phyloP scores from a whole-genome alignment of 2,113 vertebrate species.

The Entomyzon cyanotis region DNA sequence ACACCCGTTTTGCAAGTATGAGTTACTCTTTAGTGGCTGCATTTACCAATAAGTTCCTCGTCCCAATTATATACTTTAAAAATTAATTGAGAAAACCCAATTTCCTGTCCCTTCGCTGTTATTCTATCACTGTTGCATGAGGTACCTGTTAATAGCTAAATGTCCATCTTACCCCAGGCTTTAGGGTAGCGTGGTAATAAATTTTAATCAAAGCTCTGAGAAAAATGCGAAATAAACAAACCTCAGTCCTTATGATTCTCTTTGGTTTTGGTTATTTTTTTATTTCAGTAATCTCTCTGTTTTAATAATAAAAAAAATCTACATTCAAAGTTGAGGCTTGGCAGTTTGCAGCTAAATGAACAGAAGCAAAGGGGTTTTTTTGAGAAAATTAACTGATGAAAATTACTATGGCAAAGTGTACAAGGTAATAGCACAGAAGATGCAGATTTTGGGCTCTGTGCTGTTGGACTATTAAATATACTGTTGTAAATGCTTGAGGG shows the following conservation, averaged over 20 bases:
- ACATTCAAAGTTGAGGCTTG: background rate
- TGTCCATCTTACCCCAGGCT: background rate
- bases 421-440: background rate
- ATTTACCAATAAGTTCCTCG: background rate
- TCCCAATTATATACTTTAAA: slow-evolving; percentile 11
- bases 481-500: background rate
- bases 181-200: background rate
- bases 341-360: background rate
- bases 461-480: background rate
- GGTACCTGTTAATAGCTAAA: background rate
- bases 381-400: background rate
- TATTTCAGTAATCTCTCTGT: background rate
- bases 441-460: background rate
- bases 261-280: no score
- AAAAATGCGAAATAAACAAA: background rate
- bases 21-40: background rate
- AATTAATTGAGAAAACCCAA: slow-evolving; percentile 9
- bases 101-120: background rate
- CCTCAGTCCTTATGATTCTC: background rate
- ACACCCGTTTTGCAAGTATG: background rate
- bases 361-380: background rate
- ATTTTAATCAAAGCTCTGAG: background rate
- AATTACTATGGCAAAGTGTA: background rate
- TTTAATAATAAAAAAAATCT: background rate
- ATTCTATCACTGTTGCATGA: background rate